phyloP scores from a whole-genome alignment of 2,113 vertebrate species.

The Pluvianellus socialis region DNA sequence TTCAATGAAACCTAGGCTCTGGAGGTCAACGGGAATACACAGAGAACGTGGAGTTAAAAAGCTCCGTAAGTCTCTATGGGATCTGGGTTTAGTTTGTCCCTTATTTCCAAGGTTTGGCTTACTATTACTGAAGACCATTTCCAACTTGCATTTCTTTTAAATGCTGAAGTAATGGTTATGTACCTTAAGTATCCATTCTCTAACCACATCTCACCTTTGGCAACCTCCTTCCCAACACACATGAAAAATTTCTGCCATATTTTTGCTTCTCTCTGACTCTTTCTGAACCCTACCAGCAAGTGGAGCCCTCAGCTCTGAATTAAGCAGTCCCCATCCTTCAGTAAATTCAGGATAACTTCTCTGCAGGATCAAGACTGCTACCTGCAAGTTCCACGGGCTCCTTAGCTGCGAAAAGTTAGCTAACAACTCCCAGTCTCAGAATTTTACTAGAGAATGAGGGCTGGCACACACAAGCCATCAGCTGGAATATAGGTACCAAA shows the following conservation, averaged over 20 bases:
- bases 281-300: background rate
- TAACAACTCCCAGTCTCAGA: background rate
- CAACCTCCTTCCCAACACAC: background rate
- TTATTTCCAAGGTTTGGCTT: background rate
- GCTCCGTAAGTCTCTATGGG: rapidly evolving
- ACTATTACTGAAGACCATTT: background rate
- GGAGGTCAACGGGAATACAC: background rate
- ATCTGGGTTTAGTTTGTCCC: background rate
- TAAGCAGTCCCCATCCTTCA: background rate
- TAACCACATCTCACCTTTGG: background rate
- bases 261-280: background rate
- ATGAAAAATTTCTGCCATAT: background rate
- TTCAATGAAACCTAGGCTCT: background rate
- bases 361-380: background rate
- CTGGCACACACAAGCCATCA: rapidly evolving
- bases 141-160: background rate
- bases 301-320: background rate
- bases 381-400: background rate
- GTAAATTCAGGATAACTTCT: background rate
- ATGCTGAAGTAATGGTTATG: background rate
- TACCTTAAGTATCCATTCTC: background rate
- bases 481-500: background rate
- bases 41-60: background rate
- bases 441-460: background rate
- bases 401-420: background rate